Evolutionary conservation across 2,888 invertebrate genomes (phyloP).

Genomic region (Auanema freiburgensis): DNA sequence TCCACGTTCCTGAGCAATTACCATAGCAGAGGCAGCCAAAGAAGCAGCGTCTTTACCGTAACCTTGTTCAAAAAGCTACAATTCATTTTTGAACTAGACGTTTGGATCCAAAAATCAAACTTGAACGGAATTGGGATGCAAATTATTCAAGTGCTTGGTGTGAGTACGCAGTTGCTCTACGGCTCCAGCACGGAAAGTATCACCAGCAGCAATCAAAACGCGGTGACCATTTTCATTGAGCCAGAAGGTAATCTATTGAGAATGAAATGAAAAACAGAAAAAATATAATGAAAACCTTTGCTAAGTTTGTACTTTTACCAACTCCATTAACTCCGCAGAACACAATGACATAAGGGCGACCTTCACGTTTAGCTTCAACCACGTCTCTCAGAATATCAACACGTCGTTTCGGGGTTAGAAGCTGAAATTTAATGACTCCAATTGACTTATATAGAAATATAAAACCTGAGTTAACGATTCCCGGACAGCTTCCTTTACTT

Average conservation of each 20-base stretch:
- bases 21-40: constrained; percentile 93
- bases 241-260: constrained; percentile 89
- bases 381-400: constrained; percentile 95
- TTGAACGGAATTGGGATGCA: constrained; percentile 75
- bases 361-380: constrained; percentile 79
- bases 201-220: constrained; percentile 96
- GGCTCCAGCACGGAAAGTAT: constrained; percentile 94
- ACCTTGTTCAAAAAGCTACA: constrained; percentile 94
- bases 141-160: constrained; percentile 84
- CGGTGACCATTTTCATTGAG: constrained; percentile 92
- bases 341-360: constrained; percentile 89
- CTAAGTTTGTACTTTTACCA: constrained; percentile 96
- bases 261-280: neutral
- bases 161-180: constrained; percentile 97
- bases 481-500: constrained; percentile 83
- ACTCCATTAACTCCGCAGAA: constrained; percentile 99
- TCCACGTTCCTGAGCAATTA: constrained; percentile 71
- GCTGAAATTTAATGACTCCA: constrained; percentile 67
- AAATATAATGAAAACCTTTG: constrained; percentile 73
- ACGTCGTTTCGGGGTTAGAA: constrained; percentile 89
- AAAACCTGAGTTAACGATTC: constrained; percentile 79
- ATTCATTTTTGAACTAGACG: constrained; percentile 64
- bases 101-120: constrained; percentile 10
- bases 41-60: constrained; percentile 98
- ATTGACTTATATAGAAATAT: neutral